Evolutionary conservation across 2,797 vertebrate genomes (phyloP), one percentile per base, ranked within the genome.

Genomic region (Eulemur coronatus): DNA sequence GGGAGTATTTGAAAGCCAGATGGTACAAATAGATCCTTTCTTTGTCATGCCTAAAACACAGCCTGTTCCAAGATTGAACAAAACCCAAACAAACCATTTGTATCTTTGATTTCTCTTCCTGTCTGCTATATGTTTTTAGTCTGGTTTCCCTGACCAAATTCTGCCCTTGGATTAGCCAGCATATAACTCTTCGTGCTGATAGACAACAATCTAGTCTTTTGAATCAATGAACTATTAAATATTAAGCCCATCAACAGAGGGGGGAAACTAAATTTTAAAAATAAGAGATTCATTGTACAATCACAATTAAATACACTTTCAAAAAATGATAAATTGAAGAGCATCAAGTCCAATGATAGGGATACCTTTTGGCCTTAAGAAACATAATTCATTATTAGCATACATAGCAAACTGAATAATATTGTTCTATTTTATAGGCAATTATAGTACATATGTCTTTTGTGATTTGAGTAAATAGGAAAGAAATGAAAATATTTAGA

Each of bases 81-180:
- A 95, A 97, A 96, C 61, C 91, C 92, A 97, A 97, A 96, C 76
- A 96, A 96, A 89, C 55, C 61, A 95, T 96, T 96, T 86, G 57
- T 86, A 67, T 89, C 63, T 81, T 95, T 95, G 78, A 41, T 92
- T 95, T 97, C 73, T 95, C 55, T 95, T 97, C 59, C 35, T 91
- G 30, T 73, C 70, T 84, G 38, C 30, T 95, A 11, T 76, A 52
- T 76, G 69, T 85, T 94, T 93, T 92, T 92, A 90, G 50, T 94
- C 95, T 91, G n/a, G 26, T 82, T 90, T 97, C 63, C 17, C 17
- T 65, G 33, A 88, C 73, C 86, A 97, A 95, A 89, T 65, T 33
- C 75, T 96, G 35, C 43, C 33, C 41, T 57, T 84, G 41, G 17
- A 80, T 92, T 90, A 96, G 63, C 80, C 41, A 84, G 33, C 52